Base-by-base conservation (phyloP, 2,888 invertebrate species). In the Villa cingulata region DNA sequence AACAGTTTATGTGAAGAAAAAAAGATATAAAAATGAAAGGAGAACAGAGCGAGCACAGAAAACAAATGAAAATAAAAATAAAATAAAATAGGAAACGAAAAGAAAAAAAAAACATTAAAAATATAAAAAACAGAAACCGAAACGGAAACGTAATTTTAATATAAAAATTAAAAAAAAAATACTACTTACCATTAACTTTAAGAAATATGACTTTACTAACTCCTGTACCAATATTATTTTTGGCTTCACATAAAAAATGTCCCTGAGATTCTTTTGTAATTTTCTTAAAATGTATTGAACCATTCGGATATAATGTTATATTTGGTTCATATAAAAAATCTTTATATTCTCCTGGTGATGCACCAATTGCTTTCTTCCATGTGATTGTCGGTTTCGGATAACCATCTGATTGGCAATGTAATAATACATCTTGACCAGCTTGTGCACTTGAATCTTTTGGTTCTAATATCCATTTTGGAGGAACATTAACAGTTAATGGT, bases 201-300 rank as follows among this genome's bases (percentile, higher is more conserved):
- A 90, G 72, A 65, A 84, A 86, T 57, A 92, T 84, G 46, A 92
- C 86, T 72, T 92, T 92, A 74, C 91, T 91, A 49, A 92, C 80
- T 14, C 89, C 91, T 16, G 86, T 82, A 1, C 90, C 91, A 54
- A 94, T 88, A 56, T 84, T 86, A 64, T 94, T 94, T 59, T 86
- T 82, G n/a, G 90, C 89, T 63, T 91, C 90, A 68, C 94, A 94
- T 45, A 92, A 74, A 66, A 90, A 92, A 66, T 87, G 86, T 1
- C 91, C 90, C 69, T 89, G 89, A 63, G 85, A 86, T 60, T 85
- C 84, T 69, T 89, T 89, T 57, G 81, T 83, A 44, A 89, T 83
- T 62, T 83, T 79, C 58, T 81, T 81, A 66, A 90, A 89, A 53
- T 82, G 78, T 54, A 90, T 74, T 14, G 89, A 86, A 23, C 90